These are phyloP conservation scores for Tamias sibiricus DNA, from an alignment of 2,113 vertebrate genomes.

Conservation along the genomic window DNA sequence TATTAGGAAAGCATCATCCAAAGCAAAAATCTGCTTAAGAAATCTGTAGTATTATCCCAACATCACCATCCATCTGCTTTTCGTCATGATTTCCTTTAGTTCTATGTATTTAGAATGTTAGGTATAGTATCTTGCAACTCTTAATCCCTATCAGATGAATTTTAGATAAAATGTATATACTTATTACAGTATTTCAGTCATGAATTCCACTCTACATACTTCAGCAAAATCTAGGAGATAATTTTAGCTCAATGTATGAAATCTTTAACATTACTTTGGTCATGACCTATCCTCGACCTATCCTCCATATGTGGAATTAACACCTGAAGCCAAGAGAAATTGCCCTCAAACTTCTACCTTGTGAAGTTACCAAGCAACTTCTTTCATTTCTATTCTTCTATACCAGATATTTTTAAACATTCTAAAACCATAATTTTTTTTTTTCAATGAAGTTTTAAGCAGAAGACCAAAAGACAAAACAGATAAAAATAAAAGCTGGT, in stretches of 20 bases:
- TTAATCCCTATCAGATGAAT: neutral
- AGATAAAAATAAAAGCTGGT: constrained; percentile 35
- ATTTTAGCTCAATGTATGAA: neutral
- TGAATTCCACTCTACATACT: neutral
- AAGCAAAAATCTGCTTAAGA: too few relatives aligned
- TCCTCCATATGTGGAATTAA: neutral
- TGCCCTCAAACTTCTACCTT: neutral
- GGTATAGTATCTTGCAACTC: neutral
- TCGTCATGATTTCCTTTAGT: neutral
- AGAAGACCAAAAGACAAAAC: constrained; percentile 14
- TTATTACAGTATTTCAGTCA: neutral
- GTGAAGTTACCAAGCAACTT: neutral
- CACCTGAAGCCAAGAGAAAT: neutral
- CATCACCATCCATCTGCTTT: neutral
- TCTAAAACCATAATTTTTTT: constrained; percentile 21
- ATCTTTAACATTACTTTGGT: constrained; percentile 30
- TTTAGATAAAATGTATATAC: neutral
- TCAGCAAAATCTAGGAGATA: constrained; percentile 14
- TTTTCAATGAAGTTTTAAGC: constrained; percentile 19
- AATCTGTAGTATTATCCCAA: neutral
- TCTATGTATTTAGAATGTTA: neutral
- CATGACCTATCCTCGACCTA: neutral
- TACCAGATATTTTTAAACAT: neutral
- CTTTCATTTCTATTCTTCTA: constrained; percentile 6
- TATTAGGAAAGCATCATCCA: too few relatives aligned